Evolutionary conservation across 2,113 vertebrate species (phyloP), one percentile per base, ranked within the genome.

Genomic region (Myiopsitta monachus): DNA sequence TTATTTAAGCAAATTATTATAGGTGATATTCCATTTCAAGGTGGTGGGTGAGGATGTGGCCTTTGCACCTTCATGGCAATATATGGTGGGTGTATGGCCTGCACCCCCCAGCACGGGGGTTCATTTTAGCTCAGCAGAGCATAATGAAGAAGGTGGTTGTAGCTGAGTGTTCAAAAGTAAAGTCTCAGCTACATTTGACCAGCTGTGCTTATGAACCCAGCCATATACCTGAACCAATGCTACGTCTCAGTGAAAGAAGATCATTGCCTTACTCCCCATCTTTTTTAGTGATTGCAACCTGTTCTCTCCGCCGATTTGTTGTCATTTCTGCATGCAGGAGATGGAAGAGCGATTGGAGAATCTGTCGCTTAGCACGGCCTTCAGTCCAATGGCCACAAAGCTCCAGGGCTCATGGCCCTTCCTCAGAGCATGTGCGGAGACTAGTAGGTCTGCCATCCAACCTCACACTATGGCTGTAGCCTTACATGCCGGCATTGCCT

Each of bases 401-500:
- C 15, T 18, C 43, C 16, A 15, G 28, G 61, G 22, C 21, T 59
- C 5, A 1, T 59, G 57, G 13, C 38, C 38, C 38, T 44, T 64
- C 36, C 38, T 31, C 36, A 52, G 41, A 82, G 26, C 31, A 7
- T 1, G 4, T 0, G 0, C 28, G n/a, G 59, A 80, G 64, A 8
- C 36, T 9, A 13, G 15, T 33, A 59, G 14, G 47, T 70, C 73
- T 87, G 41, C 55, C 38, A 27, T 47, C 28, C 2, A 1, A n/a
- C n/a, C 26, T 43, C 0, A 2, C 3, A 7, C 57, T 11, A 4
- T 3, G 49, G 47, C 46, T 5, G 1, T 5, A 23, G 33, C 81
- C 51, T 66, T 10, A 2, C 15, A 5, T 1, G 2, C 43, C 0
- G 0, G 19, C 0, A 0, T 24, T 76, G 38, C 23, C 30, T 31